phyloP scores from a whole-genome alignment of 1,140 invertebrate species.

The Drosophila arizonae region DNA sequence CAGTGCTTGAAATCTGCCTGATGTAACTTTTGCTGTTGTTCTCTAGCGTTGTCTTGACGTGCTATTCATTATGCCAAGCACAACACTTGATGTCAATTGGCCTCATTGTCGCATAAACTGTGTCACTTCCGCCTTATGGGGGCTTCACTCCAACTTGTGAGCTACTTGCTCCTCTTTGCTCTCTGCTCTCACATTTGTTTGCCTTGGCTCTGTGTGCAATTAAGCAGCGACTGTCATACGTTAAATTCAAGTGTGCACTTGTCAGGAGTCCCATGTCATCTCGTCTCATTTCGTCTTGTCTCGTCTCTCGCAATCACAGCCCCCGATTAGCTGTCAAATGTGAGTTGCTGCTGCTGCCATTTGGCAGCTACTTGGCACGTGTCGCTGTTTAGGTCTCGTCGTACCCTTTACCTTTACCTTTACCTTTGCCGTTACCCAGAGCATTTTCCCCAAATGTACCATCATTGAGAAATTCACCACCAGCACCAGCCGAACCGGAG shows the following conservation, averaged over 20 bases:
- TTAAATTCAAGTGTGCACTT: conserved; percentile 72
- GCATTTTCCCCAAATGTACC: conserved; percentile 51
- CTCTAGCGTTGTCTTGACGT: conserved; percentile 1
- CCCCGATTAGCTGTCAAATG: conserved; percentile 70
- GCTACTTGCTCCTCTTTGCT: background rate
- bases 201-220: conserved; percentile 55
- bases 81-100: conserved; percentile 43
- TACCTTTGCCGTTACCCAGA: conserved; percentile 29
- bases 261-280: conserved; percentile 23
- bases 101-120: conserved; percentile 61
- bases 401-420: conserved; percentile 43
- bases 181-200: conserved; percentile 5
- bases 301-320: conserved; percentile 48
- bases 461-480: conserved; percentile 45
- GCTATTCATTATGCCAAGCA: conserved; percentile 23
- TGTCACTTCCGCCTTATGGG: conserved; percentile 62
- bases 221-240: conserved; percentile 74
- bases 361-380: conserved; percentile 79
- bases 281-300: no score
- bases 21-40: background rate
- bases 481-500: background rate
- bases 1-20: background rate
- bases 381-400: conserved; percentile 51
- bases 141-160: background rate
- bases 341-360: conserved; percentile 49